phyloP scores from a whole-genome alignment of 2,888 invertebrate genomes.

The Xestia rhomboidea region DNA sequence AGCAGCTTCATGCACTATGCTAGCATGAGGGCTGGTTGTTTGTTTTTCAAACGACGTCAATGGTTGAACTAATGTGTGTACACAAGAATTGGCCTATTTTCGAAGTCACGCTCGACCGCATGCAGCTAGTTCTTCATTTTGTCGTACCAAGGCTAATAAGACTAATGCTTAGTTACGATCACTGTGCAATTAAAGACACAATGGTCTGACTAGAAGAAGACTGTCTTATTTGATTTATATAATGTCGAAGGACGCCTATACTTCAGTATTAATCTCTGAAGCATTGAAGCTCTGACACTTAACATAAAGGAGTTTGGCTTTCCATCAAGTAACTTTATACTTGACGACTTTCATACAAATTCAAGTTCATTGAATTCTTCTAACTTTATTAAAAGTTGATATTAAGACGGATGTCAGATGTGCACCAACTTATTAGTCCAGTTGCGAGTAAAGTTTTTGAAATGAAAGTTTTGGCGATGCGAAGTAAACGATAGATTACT shows the following conservation, averaged over 20 bases:
- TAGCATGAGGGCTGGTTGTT: background rate
- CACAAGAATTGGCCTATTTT: background rate
- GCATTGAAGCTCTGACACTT: background rate
- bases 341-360: background rate
- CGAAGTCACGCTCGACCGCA: too few species aligned
- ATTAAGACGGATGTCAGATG: background rate
- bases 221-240: background rate
- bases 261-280: background rate
- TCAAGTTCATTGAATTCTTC: background rate
- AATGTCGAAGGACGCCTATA: background rate
- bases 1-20: background rate
- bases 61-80: background rate
- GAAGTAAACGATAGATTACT: slow-evolving; percentile 8
- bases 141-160: background rate
- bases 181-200: background rate
- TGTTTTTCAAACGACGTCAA: background rate
- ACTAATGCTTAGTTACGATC: background rate
- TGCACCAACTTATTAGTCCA: background rate
- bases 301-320: background rate
- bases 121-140: background rate
- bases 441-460: background rate
- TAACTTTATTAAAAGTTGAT: background rate
- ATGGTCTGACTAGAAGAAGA: too few species aligned
- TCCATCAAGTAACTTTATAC: background rate
- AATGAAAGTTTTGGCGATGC: slow-evolving; percentile 2